These are phyloP conservation scores for Cotesia vestalis DNA, from an alignment of 1,140 invertebrate species.

Conservation along the genomic window DNA sequence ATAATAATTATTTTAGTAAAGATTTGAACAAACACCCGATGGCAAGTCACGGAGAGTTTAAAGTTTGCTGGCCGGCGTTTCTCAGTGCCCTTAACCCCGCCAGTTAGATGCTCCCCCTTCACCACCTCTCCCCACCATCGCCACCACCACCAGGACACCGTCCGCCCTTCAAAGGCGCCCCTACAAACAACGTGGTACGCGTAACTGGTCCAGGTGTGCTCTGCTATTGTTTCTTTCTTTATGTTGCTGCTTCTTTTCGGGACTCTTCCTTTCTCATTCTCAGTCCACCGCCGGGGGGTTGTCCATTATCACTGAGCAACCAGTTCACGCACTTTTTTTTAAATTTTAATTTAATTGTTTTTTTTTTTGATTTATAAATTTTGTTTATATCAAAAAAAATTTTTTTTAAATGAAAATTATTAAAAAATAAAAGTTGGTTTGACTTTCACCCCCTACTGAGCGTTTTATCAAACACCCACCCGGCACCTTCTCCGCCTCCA, in stretches of 20 bases:
- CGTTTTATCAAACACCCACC: slow-evolving; percentile 14
- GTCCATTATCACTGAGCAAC: too few relatives aligned
- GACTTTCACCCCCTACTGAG: slow-evolving; percentile 11
- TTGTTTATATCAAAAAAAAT: background rate
- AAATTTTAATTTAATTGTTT: background rate
- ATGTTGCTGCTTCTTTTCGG: slow-evolving; percentile 29
- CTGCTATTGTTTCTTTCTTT: slow-evolving; percentile 23
- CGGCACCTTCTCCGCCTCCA: background rate
- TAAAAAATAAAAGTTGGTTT: background rate
- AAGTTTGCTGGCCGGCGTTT: slow-evolving; percentile 21
- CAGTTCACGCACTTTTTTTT: slow-evolving; percentile 16
- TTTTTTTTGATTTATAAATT: background rate
- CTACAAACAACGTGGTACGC: slow-evolving; percentile 34
- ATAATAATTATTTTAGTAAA: slow-evolving; percentile 13
- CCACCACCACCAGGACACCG: slow-evolving; percentile 7
- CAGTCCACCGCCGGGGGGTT: background rate
- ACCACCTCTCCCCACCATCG: background rate
- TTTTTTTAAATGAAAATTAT: background rate
- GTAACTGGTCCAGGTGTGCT: slow-evolving; percentile 41
- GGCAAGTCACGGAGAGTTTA: slow-evolving; percentile 10
- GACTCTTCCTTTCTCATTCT: slow-evolving; percentile 16
- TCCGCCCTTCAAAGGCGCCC: slow-evolving; percentile 17
- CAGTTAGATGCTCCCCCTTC: slow-evolving; percentile 10
- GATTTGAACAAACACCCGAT: slow-evolving; percentile 28
- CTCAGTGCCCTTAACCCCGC: slow-evolving; percentile 20